Percentiles rank a stretch among this genome's conserved stretches.
phyloP scores from a whole-genome alignment of 53 echinoderm and acorn worm genomes.

The Antedon mediterranea region DNA sequence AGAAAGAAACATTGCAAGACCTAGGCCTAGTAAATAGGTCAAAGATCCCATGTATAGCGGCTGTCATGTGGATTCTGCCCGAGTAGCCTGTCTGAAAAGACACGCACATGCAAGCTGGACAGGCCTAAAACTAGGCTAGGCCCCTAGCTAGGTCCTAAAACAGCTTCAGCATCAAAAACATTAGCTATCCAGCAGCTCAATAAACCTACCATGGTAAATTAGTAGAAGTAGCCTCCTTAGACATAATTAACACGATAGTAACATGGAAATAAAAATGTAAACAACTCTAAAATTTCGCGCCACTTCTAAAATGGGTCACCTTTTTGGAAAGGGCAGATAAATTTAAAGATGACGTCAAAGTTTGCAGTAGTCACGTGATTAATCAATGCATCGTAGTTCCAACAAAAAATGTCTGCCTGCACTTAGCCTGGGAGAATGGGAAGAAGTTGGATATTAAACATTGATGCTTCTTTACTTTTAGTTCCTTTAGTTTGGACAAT shows the following conservation, averaged over 20 bases:
- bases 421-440: neutral
- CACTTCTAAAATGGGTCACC: neutral
- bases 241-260: neutral
- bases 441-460: slow-evolving; percentile 1
- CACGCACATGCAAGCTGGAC: too few relatives aligned
- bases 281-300: neutral
- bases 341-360: neutral
- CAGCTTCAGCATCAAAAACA: too few relatives aligned
- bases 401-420: slow-evolving; percentile 1
- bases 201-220: neutral
- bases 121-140: too few relatives aligned
- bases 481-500: neutral
- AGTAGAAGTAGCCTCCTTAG: neutral
- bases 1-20: too few relatives aligned
- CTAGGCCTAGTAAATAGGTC: too few relatives aligned
- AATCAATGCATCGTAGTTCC: neutral
- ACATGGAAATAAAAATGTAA: neutral
- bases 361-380: neutral
- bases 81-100: too few relatives aligned
- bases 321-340: neutral
- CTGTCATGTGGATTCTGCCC: too few relatives aligned
- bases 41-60: too few relatives aligned
- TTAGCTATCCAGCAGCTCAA: too few relatives aligned
- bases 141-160: too few relatives aligned
- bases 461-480: neutral